Base-by-base conservation (phyloP, 2,888 invertebrate species). In the Strigamia transsilvanica region DNA sequence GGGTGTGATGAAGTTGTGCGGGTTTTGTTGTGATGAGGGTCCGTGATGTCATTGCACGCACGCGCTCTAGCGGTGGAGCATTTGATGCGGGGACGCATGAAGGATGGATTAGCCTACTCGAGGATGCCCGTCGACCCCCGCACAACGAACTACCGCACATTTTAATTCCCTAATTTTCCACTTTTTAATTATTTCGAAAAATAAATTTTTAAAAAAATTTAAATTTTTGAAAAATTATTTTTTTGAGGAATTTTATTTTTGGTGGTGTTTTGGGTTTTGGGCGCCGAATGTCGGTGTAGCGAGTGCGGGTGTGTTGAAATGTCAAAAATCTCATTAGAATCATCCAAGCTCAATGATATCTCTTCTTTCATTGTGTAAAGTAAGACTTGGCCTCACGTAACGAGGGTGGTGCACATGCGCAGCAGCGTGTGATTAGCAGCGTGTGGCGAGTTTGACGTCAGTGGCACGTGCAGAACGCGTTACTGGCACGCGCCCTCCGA, bases 401-500 rank as follows among this genome's bases (percentile, higher is more conserved):
- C 66, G 66, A 66, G 66, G 66, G 66, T 66, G 66, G 66, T 66
- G 66, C 66, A 66, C 66, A 66, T 66, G 66, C 66, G 66, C 66
- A 66, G 1, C 23, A 23, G 12, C 66, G 66, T 66, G 66, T 66
- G 66, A 66, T 66, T 66, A 66, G 66, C 15, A 66, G 66, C 66
- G 66, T 66, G 66, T 66, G 66, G 66, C 66, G 66, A 79, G 79
- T 42, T 38, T 46, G 80, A 80, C 80, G 80, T 80, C 80, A 80
- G 42, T 27, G 23, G 80, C 80, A 80, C 80, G 80, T 46, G 80
- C 80, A 38, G 80, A 41, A 66, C 66, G 80, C 38, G 42, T 80
- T 46, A 46, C 46, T 46, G 80, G 80, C 80, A 80, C 80, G 80
- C 80, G 80, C 38, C 80, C 80, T 80, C 80, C 21, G 80, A 46